phyloP scores from a whole-genome alignment of 2,888 invertebrate genomes.

The Ectropis crepuscularia region DNA sequence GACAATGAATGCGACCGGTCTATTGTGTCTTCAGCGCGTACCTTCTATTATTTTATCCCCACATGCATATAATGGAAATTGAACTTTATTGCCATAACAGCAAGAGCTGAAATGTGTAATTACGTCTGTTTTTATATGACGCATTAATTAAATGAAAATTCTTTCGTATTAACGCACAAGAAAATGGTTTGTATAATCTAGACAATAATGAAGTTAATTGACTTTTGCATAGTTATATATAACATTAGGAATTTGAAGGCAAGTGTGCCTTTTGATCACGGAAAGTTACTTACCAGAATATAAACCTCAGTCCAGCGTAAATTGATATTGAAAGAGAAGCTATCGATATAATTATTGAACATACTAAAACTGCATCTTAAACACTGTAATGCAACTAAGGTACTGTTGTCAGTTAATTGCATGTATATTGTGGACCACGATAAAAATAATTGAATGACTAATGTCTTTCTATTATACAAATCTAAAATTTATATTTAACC shows the following conservation, averaged over 20 bases:
- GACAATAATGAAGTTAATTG: background rate
- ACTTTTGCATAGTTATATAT: background rate
- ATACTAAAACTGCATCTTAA: background rate
- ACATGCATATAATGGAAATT: background rate
- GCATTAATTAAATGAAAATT: background rate
- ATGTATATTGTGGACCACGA: background rate
- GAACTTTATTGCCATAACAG: background rate
- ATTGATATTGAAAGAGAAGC: background rate
- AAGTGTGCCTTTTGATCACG: background rate
- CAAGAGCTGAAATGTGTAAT: background rate
- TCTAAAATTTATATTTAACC: no score
- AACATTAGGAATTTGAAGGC: background rate
- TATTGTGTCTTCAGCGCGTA: slow-evolving; percentile 2
- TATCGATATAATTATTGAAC: background rate
- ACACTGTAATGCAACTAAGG: background rate
- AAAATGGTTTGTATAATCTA: background rate
- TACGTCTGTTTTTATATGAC: background rate
- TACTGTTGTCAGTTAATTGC: no score
- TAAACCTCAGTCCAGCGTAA: background rate
- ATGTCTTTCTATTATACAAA: no score
- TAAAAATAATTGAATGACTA: background rate
- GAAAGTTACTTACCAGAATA: background rate
- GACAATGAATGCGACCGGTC: slow-evolving; percentile 15
- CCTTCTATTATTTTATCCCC: background rate
- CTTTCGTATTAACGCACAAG: background rate